Evolutionary conservation across 1,140 invertebrate species (phyloP), one percentile per base, ranked within the genome.

Genomic region (Drosophila kohkoa): DNA sequence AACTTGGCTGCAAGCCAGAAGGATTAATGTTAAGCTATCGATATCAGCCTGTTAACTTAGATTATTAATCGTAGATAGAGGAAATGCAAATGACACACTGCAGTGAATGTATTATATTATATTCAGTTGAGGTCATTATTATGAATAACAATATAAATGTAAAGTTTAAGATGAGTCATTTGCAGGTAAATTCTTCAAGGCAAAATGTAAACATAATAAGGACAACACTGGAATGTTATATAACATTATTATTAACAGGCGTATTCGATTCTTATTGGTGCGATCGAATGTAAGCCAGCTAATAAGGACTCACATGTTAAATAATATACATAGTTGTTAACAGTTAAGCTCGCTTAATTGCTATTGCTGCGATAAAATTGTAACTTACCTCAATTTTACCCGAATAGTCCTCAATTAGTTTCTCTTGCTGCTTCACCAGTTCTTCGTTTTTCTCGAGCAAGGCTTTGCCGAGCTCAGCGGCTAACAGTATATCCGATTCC

Each of bases 371-470:
- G n/a, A 52, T 38, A 15, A 49, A 13, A 38, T 8, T 6, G 5
- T 8, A 35, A 93, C 94, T 95, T 91, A 99, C 98, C 96, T 99
- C 98, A 69, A 99, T 93, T 95, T 98, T 98, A 67, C 95, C 95
- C n/a, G 96, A 96, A 93, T 96, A 99, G 80, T 99, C 97, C 82
- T 99, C 98, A 2, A 96, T 94, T 8, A 97, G 93, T 55, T 95
- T 94, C 77, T 99, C 98, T 92, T 98, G 96, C 87, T 98, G 96
- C 72, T 96, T 95, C 72, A 96, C 97, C 57, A 99, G 93, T 88
- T 99, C 97, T 89, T 98, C 96, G 92, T 99, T 99, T 89, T 97
- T 97, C 82, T 99, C 98, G 59, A 99, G 93, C 51, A 99, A 93
- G 0, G 98, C 98, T 93, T 99, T 99, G 16, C 98, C 98, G 35